These are phyloP conservation scores for Ptychadena robeensis DNA, from an alignment of 2,797 vertebrate genomes.

Conservation along the genomic window DNA sequence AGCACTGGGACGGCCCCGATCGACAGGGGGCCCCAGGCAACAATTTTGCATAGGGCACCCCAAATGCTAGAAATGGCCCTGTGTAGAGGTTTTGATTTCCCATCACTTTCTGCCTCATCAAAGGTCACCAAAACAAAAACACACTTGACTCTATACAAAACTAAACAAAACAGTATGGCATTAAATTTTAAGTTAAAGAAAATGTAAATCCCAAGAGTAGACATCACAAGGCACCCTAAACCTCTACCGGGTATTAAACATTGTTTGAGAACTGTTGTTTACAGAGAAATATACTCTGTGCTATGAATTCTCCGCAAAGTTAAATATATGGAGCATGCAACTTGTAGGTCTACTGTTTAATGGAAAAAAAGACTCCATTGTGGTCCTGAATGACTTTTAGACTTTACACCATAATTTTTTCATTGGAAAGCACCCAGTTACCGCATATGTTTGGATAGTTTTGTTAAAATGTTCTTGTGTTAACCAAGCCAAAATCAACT, in stretches of 20 bases:
- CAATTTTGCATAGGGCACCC: no score
- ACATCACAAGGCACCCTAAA: neutral
- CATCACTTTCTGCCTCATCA: no score
- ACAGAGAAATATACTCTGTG: neutral
- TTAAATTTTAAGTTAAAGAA: neutral
- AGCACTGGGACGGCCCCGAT: no score
- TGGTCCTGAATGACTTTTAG: neutral
- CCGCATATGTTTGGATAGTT: slow-evolving; percentile 9
- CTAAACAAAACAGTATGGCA: no score
- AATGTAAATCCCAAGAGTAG: neutral
- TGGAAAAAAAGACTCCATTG: neutral
- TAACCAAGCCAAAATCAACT: slow-evolving; percentile 4
- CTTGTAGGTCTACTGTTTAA: neutral
- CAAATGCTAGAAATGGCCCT: no score
- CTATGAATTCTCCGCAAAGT: neutral
- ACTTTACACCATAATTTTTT: slow-evolving; percentile 4
- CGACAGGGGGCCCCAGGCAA: no score
- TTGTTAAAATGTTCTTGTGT: slow-evolving; percentile 8
- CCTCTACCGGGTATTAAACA: neutral
- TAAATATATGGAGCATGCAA: neutral
- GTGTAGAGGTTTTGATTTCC: no score
- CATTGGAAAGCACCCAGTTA: neutral
- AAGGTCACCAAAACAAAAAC: neutral
- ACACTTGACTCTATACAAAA: no score
- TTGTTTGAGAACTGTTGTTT: neutral